These are phyloP conservation scores for Lanius ludovicianus DNA, from an alignment of 2,113 vertebrate genomes.

Conservation along the genomic window DNA sequence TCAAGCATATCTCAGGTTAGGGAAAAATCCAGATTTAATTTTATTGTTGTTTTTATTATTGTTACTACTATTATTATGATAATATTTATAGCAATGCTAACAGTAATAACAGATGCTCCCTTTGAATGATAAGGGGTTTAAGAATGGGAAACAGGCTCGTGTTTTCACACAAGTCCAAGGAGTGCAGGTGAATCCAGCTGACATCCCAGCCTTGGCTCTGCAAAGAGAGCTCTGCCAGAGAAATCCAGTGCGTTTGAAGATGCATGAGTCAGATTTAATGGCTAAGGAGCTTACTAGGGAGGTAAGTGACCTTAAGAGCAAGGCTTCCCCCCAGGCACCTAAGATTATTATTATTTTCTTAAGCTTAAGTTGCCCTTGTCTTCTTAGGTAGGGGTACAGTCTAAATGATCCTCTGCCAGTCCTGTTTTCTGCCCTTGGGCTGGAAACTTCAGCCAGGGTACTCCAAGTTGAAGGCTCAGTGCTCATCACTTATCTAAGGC, in stretches of 20 bases:
- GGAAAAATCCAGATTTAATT: not conserved
- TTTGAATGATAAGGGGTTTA: not conserved
- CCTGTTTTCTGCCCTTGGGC: slow-evolving; percentile 29
- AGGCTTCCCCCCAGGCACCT: not conserved
- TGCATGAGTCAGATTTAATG: slow-evolving; percentile 50
- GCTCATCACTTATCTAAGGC: slow-evolving; percentile 1
- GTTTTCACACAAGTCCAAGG: not conserved
- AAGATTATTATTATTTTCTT: slow-evolving; percentile 7
- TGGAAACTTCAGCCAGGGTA: slow-evolving; percentile 17
- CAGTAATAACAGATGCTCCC: not conserved
- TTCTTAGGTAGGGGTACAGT: slow-evolving; percentile 8
- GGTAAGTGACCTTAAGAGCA: not conserved
- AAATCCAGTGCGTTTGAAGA: slow-evolving; percentile 40
- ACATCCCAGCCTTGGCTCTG: slow-evolving; percentile 27
- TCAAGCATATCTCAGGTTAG: not conserved
- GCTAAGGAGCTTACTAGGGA: not conserved
- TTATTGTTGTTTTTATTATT: not conserved
- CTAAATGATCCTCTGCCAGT: slow-evolving; percentile 9
- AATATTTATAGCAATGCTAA: not conserved
- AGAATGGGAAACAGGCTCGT: not conserved
- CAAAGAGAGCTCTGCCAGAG: slow-evolving; percentile 21
- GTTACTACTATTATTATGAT: not conserved
- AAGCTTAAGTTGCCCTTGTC: not conserved
- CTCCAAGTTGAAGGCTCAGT: not conserved
- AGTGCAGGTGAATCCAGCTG: slow-evolving; percentile 42